A percentile compares a stretch with the other conserved stretches of the same genome.
phyloP scores from a whole-genome alignment of 2,797 vertebrate genomes.

The Carapus acus region DNA sequence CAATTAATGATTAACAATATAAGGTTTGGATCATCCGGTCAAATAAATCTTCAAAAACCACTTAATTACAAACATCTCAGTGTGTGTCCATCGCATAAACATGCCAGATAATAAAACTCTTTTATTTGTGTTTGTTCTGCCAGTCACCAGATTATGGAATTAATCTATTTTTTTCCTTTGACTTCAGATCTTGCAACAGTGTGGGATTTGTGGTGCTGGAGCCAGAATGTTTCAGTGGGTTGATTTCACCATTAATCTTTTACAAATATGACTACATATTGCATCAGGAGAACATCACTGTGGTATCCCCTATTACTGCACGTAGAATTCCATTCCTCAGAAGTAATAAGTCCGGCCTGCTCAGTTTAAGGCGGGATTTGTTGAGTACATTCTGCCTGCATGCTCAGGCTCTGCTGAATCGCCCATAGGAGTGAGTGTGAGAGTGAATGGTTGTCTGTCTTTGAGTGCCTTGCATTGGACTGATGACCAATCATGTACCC shows the following conservation, averaged over 20 bases:
- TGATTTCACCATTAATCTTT: constrained; percentile 26
- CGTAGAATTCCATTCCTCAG: constrained; percentile 15
- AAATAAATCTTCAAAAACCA: too few species aligned
- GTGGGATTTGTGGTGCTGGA: constrained; percentile 51
- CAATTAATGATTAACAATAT: too few species aligned
- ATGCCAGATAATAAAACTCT: neutral
- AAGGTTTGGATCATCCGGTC: too few species aligned
- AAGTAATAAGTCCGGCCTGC: neutral
- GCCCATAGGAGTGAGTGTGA: too few species aligned
- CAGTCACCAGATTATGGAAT: constrained; percentile 3
- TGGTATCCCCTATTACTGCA: constrained; percentile 28
- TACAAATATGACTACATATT: constrained; percentile 29
- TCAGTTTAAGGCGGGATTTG: too few species aligned
- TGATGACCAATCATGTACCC: too few species aligned
- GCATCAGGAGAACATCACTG: constrained; percentile 22
- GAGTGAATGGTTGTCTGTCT: too few species aligned
- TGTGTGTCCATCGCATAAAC: neutral
- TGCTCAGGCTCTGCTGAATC: too few species aligned
- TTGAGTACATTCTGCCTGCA: too few species aligned
- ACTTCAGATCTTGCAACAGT: constrained; percentile 53
- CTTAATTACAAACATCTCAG: neutral
- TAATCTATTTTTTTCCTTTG: constrained; percentile 42
- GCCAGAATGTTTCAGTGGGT: constrained; percentile 43
- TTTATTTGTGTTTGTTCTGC: neutral
- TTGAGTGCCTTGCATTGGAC: too few species aligned